Evolutionary conservation across 2,888 invertebrate genomes (phyloP).

Genomic region (Microctonus hyperodae): DNA sequence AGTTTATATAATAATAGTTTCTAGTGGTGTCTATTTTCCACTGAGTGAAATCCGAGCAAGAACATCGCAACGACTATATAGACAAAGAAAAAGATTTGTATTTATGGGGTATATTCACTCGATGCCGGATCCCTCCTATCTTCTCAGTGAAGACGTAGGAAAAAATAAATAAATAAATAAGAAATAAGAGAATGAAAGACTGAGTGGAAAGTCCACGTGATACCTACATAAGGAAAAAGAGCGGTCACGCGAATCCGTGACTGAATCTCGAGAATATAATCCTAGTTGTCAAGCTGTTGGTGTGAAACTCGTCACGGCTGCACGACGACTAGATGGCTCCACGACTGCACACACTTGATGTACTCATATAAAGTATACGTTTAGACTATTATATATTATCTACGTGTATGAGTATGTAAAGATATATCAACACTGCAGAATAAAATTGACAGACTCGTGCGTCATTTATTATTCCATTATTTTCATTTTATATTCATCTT

Average conservation of each 20-base stretch:
- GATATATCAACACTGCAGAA: not conserved
- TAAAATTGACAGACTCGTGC: slow-evolving; percentile 4
- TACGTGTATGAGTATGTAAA: too few species aligned
- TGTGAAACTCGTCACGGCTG: slow-evolving; percentile 53
- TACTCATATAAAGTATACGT: slow-evolving; percentile 1
- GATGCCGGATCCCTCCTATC: slow-evolving; percentile 1
- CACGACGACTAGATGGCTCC: slow-evolving; percentile 7
- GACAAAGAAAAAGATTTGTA: slow-evolving; percentile 3
- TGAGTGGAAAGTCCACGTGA: slow-evolving; percentile 12
- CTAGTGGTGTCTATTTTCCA: slow-evolving; percentile 39
- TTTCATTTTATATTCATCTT: not conserved
- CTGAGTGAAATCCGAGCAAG: slow-evolving; percentile 28
- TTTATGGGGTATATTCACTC: not conserved
- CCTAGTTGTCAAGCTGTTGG: slow-evolving; percentile 51
- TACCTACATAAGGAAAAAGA: slow-evolving; percentile 20
- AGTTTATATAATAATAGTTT: slow-evolving; percentile 11
- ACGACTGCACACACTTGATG: slow-evolving; percentile 6
- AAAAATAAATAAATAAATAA: not conserved
- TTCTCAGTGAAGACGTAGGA: not conserved
- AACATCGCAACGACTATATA: not conserved
- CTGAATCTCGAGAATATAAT: slow-evolving; percentile 49
- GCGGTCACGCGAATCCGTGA: slow-evolving; percentile 56
- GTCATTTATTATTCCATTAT: not conserved
- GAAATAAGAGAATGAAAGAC: not conserved
- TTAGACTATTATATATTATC: slow-evolving; percentile 3